phyloP scores from a whole-genome alignment of 2,797 vertebrate genomes.

The Cichlasoma orientale region DNA sequence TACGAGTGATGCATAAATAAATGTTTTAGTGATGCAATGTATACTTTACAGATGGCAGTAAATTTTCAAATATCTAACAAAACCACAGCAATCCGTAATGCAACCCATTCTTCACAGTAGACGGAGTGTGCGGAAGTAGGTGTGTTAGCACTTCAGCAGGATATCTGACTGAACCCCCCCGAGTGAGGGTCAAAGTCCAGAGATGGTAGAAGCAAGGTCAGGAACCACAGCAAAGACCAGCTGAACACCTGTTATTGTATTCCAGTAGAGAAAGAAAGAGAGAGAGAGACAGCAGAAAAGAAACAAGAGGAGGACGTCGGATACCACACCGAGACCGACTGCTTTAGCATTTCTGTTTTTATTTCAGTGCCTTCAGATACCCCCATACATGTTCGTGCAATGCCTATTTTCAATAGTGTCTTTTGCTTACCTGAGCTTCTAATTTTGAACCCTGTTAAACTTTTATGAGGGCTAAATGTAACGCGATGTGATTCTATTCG shows the following conservation, averaged over 20 bases:
- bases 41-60: constrained; percentile 12
- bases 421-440: not conserved
- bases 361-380: not conserved
- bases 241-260: constrained; percentile 28
- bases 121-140: not conserved
- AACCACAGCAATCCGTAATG: constrained; percentile 31
- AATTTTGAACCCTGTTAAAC: constrained; percentile 16
- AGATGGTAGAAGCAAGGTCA: constrained; percentile 61
- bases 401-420: not conserved
- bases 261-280: not conserved
- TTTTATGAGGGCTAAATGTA: constrained; percentile 30
- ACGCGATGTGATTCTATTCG: not conserved
- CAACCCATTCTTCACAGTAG: constrained; percentile 2
- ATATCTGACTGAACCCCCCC: not conserved
- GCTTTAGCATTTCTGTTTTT: not conserved
- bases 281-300: not conserved
- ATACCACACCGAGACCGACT: not conserved
- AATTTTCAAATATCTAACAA: constrained; percentile 6
- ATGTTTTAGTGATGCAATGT: constrained; percentile 14
- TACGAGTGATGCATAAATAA: constrained; percentile 4
- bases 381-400: not conserved
- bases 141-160: constrained; percentile 5
- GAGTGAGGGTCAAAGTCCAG: constrained; percentile 36
- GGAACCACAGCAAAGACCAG: constrained; percentile 17
- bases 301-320: not conserved